Percentiles rank a stretch among this genome's conserved stretches.
phyloP scores from a whole-genome alignment of 1,140 invertebrate species.

The Adelges cooleyi region DNA sequence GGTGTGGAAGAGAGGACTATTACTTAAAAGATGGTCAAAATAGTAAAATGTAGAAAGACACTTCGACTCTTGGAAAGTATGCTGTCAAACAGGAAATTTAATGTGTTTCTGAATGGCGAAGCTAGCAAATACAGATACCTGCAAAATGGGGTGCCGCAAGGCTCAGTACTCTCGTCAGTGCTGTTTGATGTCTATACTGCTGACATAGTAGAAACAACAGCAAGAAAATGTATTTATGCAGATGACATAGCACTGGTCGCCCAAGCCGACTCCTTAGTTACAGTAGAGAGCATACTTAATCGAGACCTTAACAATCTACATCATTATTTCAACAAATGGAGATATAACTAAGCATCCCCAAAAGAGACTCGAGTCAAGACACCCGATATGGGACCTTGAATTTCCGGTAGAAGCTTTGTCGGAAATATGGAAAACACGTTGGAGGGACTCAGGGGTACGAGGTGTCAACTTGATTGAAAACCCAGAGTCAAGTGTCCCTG shows the following conservation, averaged over 20 bases:
- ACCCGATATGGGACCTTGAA: not conserved
- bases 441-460: no score
- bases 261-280: not conserved
- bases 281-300: not conserved
- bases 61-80: not conserved
- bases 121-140: not conserved
- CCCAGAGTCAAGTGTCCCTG: no score
- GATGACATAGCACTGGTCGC: not conserved
- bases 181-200: not conserved
- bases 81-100: not conserved
- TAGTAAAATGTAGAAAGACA: not conserved
- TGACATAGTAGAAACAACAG: not conserved
- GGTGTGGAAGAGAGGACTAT: not conserved
- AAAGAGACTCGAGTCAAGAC: not conserved
- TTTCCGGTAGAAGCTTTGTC: no score
- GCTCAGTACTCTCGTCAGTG: not conserved
- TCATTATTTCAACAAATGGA: slow-evolving; percentile 19
- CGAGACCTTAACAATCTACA: not conserved
- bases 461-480: no score
- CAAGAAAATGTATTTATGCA: not conserved
- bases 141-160: not conserved
- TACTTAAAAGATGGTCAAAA: not conserved
- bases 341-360: not conserved
- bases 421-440: no score
- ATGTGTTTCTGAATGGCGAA: not conserved